Percentiles rank a stretch among this genome's conserved stretches.
phyloP scores from a whole-genome alignment of 2,797 vertebrate species.

The Chelmon rostratus region DNA sequence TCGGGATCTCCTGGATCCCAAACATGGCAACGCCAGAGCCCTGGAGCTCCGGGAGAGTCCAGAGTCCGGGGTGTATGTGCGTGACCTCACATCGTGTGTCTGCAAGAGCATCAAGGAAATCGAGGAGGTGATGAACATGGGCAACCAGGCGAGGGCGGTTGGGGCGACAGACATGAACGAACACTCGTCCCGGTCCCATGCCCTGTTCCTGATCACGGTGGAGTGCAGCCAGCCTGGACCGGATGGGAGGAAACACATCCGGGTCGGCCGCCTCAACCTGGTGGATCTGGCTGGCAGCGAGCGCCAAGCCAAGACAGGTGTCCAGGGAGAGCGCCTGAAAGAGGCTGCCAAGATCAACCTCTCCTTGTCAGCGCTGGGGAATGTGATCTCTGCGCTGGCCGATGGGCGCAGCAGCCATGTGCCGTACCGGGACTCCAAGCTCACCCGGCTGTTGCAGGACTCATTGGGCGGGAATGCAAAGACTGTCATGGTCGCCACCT shows the following conservation, averaged over 20 bases:
- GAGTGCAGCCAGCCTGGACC: conserved; percentile 95
- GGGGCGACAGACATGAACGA: conserved; percentile 97
- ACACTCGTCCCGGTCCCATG: conserved; percentile 95
- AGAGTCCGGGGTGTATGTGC: conserved; percentile 94
- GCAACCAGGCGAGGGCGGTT: conserved; percentile 92
- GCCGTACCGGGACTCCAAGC: conserved; percentile 97
- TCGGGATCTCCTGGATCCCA: conserved; percentile 90
- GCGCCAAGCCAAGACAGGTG: conserved; percentile 92
- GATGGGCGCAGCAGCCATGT: conserved; percentile 94
- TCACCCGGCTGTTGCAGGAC: conserved; percentile 96
- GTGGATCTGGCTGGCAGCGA: conserved; percentile 97
- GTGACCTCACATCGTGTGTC: conserved; percentile 95
- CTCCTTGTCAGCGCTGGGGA: conserved; percentile 95
- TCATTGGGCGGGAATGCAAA: conserved; percentile 97
- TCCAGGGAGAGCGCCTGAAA: conserved; percentile 92
- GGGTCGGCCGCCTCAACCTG: conserved; percentile 96
- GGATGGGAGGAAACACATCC: conserved; percentile 94
- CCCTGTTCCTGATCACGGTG: conserved; percentile 96
- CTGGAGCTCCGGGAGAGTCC: conserved; percentile 96
- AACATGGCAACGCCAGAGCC: conserved; percentile 86
- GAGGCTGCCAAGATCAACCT: conserved; percentile 99
- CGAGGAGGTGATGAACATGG: conserved; percentile 96
- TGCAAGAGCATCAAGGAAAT: conserved; percentile 98
- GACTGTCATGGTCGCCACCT: conserved; percentile 97
- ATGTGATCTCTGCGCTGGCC: conserved; percentile 94